Base-by-base conservation (phyloP, 2,113 vertebrate genomes). In the Phaethon lepturus region DNA sequence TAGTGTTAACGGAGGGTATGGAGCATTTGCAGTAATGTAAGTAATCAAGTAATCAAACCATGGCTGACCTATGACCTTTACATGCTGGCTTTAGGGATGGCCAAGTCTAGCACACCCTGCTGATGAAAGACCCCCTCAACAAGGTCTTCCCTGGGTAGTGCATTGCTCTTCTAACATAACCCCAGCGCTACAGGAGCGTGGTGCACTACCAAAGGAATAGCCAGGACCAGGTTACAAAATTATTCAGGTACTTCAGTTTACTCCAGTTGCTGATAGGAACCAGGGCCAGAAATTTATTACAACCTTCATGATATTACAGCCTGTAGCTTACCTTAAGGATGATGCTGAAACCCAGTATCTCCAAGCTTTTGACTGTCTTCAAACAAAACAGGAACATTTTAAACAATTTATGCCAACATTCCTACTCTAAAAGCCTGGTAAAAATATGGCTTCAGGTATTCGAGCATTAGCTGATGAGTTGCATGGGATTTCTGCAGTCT, bases 181-280 rank as follows among this genome's bases (percentile, higher is more conserved):
- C 3, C 2, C 25, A 60, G 40, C 40, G 15, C 23, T 67, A 45
- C 8, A n/a, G 18, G 8, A 89, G 7, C 0, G 0, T 26, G 17
- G 18, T 45, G 38, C 16, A 33, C 12, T 58, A 42, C 18, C 4
- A 58, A 53, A 40, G 13, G 5, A 74, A 50, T 12, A 77, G 29
- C 25, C 31, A 67, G 40, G 35, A 72, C 6, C 18, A 35, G 15
- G 24, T 64, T 81, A 47, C 13, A 71, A 71, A 79, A 35, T 74
- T 5, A 62, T 50, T 49, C 1, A 3, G 22, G 17, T 26, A 25
- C 22, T 76, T 77, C 18, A 16, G 25, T 79, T 49, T 3, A 0
- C 26, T 35, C 13, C 35, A 38, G 10, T 8, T 81, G 23, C 17
- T 82, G 52, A 55, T 10, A 26, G 53, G 26, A 78, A 10, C 42